A percentile compares a stretch with the other conserved stretches of the same genome.
Evolutionary conservation across 2,113 vertebrate genomes (phyloP).

Genomic region (Oncorhynchus masou): DNA sequence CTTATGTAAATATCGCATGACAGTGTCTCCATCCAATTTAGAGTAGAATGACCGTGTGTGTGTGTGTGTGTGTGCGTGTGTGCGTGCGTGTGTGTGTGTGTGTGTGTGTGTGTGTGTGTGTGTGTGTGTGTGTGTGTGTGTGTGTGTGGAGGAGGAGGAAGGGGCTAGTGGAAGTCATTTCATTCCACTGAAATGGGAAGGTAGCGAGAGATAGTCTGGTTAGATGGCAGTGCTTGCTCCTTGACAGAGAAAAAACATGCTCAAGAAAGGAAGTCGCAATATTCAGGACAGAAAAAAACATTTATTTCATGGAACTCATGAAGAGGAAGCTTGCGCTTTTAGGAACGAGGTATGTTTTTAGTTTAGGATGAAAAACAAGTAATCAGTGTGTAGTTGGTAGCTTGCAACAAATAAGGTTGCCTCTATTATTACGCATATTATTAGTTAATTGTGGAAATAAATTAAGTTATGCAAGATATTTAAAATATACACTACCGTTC

Average conservation of each 20-base stretch:
- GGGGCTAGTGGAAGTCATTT: slow-evolving; percentile 26
- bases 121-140: slow-evolving; percentile 16
- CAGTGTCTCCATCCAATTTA: slow-evolving; percentile 65
- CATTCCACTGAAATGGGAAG: slow-evolving; percentile 20
- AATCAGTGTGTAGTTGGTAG: too few relatives aligned
- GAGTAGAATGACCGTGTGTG: slow-evolving; percentile 41
- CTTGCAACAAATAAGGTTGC: too few relatives aligned
- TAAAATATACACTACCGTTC: too few relatives aligned
- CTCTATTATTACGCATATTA: too few relatives aligned
- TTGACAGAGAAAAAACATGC: neutral
- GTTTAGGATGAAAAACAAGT: too few relatives aligned
- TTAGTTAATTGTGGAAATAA: too few relatives aligned
- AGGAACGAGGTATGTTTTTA: too few relatives aligned
- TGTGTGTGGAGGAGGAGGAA: slow-evolving; percentile 3
- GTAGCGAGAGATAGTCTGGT: slow-evolving; percentile 5
- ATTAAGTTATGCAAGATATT: too few relatives aligned
- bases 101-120: slow-evolving; percentile 3
- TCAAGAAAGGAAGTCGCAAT: neutral
- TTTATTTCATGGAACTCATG: too few relatives aligned
- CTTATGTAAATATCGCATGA: slow-evolving; percentile 67
- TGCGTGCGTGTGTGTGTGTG: slow-evolving; percentile 26
- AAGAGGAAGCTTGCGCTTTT: too few relatives aligned
- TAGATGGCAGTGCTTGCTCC: neutral
- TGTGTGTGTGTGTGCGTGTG: slow-evolving; percentile 29
- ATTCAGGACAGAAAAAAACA: too few relatives aligned